Base-by-base conservation (phyloP, 2,888 invertebrate genomes). In the Andrena bicolor region DNA sequence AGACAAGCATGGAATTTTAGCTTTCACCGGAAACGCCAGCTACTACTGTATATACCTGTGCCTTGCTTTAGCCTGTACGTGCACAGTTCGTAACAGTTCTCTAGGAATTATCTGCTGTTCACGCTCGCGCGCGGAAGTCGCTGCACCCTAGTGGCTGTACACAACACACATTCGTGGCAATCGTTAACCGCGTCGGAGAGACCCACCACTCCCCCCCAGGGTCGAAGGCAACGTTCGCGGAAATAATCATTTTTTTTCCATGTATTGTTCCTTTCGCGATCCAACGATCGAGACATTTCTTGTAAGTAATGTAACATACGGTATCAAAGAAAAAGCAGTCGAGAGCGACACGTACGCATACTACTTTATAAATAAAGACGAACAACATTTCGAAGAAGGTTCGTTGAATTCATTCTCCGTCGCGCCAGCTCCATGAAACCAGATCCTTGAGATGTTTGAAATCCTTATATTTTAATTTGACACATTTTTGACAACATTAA, bases 401-500 rank as follows among this genome's bases (percentile, higher is more conserved):
- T 20, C 32, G 49, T 56, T 26, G 73, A 26, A 26, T n/a, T 77
- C 35, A 30, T 41, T 51, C 58, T 41, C 20, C 56, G 49, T 26
- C 13, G 4, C 26, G 23, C 16, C 23, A 56, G 10, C 23, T 20
- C 56, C 10, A 51, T 35, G 56, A 63, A 68, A 68, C 26, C 53
- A 58, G 26, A 49, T 41, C 4, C 76, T 82, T 86, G 83, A 88
- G 86, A 88, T 92, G 86, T 83, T 91, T 91, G 90, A 91, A 93
- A 92, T 90, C 86, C 89, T 92, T 90, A 90, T 92, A 92, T 90
- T 92, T 92, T 90, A 93, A 92, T 92, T 92, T 92, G 92, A 92
- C 92, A 93, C 92, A 93, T 92, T 91, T 91, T 91, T 89, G 91
- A 92, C 91, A 92, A 91, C 91, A 93, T 91, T 90, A 92, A 91